Evolutionary conservation across 2,797 vertebrate species (phyloP).

Genomic region (Cyprinella venusta): DNA sequence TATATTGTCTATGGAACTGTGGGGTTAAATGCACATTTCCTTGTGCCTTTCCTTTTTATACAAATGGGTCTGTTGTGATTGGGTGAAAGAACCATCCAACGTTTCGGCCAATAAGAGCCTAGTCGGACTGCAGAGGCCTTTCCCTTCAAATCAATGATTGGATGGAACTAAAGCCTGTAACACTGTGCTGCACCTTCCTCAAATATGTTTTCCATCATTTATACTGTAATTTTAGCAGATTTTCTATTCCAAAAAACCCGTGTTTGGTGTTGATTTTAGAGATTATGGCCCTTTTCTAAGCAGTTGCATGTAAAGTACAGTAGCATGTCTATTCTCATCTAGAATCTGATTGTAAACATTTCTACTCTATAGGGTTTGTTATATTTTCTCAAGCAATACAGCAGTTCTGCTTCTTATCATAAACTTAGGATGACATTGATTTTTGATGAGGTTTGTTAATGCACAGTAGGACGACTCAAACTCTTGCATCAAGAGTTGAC

Average conservation of each 20-base stretch:
- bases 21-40: conserved; percentile 87
- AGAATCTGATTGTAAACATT: conserved; percentile 15
- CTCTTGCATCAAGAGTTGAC: conserved; percentile 50
- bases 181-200: conserved; percentile 21
- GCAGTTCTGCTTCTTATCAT: conserved; percentile 13
- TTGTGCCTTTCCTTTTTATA: conserved; percentile 86
- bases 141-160: conserved; percentile 6
- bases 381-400: conserved; percentile 21
- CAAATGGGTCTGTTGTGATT: conserved; percentile 82
- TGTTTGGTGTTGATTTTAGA: not conserved
- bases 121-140: conserved; percentile 9
- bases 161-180: conserved; percentile 29
- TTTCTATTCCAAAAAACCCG: not conserved
- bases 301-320: conserved; percentile 3
- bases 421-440: not conserved
- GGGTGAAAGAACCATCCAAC: not conserved
- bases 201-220: not conserved
- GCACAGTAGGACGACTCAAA: conserved; percentile 10
- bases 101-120: not conserved
- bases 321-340: conserved; percentile 14
- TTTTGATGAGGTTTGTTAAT: not conserved
- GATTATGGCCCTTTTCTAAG: conserved; percentile 4
- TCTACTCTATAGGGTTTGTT: not conserved
- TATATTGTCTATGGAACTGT: conserved; percentile 90
- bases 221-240: not conserved